Base-by-base conservation (phyloP, 1,140 invertebrate genomes). In the Calycopis cecrops region DNA sequence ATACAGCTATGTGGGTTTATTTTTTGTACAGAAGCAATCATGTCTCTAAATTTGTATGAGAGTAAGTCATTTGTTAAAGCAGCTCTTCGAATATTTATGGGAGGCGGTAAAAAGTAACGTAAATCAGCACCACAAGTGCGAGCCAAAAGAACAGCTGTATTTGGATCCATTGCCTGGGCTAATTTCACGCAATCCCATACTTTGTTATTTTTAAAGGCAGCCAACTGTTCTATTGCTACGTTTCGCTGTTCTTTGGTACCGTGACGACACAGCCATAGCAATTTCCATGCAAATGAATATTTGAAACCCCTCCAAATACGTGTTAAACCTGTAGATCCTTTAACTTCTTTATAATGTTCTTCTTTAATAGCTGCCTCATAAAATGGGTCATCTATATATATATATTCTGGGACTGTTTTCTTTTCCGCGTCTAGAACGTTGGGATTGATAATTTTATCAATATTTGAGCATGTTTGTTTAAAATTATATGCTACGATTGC, bases 161-260 rank as follows among this genome's bases (percentile, higher is more conserved):
- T 89, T 44, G 90, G 86, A 78, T 93, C 91, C 42, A 92, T 82
- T 67, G 90, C 91, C 79, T 93, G 92, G 10, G 92, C 91, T 40
- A 93, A 81, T 59, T 91, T 89, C 17, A 77, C 71, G 73, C 88
- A 93, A 57, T 93, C 90, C 91, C 91, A 92, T 42, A 57, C 65
- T 53, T 83, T 87, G 51, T 77, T 84, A 54, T 83, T 78, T 60
- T 76, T 79, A 56, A 85, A 84, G 6, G 76, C 66, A 35, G 81
- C 81, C 17, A 87, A 67, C 47, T 79, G 79, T 47, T 81, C 76
- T 28, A 85, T 42, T 0, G 84, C 84, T 57, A 84, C 55, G 49
- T 84, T 78, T 16, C 77, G 62, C 54, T 87, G 84, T 33, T 82
- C 79, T 53, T 66, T 70, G 60, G 72, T 85, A 4, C 84, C 84